These are phyloP conservation scores for Pluvianellus socialis DNA, from an alignment of 2,113 vertebrate species.

Conservation along the genomic window DNA sequence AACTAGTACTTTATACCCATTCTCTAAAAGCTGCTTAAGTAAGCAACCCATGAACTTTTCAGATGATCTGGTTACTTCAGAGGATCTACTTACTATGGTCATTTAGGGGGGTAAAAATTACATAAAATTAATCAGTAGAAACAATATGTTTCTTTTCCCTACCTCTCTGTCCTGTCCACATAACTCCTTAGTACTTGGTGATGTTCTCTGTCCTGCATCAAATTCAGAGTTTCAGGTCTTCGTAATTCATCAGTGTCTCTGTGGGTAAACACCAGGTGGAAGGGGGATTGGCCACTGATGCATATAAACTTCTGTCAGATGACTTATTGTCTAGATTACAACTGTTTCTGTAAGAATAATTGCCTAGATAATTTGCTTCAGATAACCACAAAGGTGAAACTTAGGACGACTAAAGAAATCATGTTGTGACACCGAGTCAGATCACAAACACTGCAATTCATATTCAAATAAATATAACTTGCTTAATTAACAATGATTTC, in stretches of 20 bases:
- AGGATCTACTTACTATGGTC: neutral
- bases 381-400: neutral
- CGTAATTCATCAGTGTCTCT: constrained; percentile 60
- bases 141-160: neutral
- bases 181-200: constrained; percentile 52
- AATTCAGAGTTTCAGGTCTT: constrained; percentile 63
- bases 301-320: neutral
- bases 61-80: neutral
- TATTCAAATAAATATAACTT: neutral
- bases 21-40: neutral
- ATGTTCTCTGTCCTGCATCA: constrained; percentile 60
- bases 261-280: constrained; percentile 24
- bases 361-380: neutral
- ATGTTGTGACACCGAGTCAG: neutral
- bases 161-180: constrained; percentile 53
- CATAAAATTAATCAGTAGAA: neutral
- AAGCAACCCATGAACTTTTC: neutral
- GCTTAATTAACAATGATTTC: neutral
- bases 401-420: neutral
- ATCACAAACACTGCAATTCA: neutral
- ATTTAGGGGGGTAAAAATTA: no score
- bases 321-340: neutral
- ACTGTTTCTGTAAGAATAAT: neutral
- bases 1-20: neutral
- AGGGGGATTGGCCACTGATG: neutral